Percentiles rank a stretch among this genome's conserved stretches.
These are phyloP conservation scores for Cybosia mesomella DNA, from an alignment of 2,888 invertebrate genomes.

Conservation along the genomic window DNA sequence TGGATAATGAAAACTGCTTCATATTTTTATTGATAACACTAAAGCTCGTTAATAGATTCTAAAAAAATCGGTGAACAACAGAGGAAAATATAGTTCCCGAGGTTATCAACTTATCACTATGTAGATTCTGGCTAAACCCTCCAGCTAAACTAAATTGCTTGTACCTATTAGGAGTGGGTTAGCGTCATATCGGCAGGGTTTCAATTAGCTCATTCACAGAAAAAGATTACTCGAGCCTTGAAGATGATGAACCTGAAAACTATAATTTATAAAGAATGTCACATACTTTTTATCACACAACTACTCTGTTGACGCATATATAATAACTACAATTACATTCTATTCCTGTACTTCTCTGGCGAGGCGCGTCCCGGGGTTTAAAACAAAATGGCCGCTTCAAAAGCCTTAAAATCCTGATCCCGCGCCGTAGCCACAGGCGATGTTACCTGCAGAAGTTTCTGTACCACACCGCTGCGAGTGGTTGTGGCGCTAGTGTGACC, in stretches of 20 bases:
- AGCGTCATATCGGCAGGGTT: not conserved
- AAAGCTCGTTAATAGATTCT: not conserved
- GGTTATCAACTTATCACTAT: not conserved
- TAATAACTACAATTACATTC: slow-evolving; percentile 68
- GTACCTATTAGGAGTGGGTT: not conserved
- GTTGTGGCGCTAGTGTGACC: slow-evolving; percentile 68
- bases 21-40: not conserved
- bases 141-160: not conserved
- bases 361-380: slow-evolving; percentile 29
- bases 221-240: not conserved
- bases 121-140: not conserved
- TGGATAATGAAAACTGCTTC: not conserved
- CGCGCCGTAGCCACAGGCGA: slow-evolving; percentile 60
- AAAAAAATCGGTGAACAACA: not conserved
- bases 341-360: slow-evolving; percentile 57
- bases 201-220: not conserved
- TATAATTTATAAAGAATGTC: slow-evolving; percentile 40
- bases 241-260: slow-evolving; percentile 21
- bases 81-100: not conserved
- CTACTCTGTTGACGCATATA: slow-evolving; percentile 51
- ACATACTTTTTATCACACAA: slow-evolving; percentile 36
- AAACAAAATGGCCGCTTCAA: slow-evolving; percentile 81
- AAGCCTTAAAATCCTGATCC: slow-evolving; percentile 55
- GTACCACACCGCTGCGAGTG: slow-evolving; percentile 65
- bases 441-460: slow-evolving; percentile 63